Conservation (phyloP, 23 tunicate species). For the Phallusia fumigata region DNA sequence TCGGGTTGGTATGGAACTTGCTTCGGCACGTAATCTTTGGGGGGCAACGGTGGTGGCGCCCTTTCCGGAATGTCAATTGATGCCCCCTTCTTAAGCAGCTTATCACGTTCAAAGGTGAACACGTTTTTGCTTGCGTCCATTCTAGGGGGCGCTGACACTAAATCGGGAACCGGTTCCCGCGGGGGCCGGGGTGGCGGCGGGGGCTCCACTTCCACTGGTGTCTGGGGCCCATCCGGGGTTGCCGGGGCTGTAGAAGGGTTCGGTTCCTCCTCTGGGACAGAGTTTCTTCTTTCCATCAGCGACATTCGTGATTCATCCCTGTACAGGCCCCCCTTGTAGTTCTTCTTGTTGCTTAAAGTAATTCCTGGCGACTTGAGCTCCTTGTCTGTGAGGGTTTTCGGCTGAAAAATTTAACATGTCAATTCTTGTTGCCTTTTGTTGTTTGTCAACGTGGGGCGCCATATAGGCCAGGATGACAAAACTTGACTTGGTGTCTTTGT, state of each 20-base stretch:
- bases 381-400: constrained; percentile 60
- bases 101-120: constrained; percentile 46
- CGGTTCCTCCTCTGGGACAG: constrained; percentile 42
- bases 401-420: no score
- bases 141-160: constrained; percentile 55
- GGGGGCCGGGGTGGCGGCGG: constrained; percentile 82
- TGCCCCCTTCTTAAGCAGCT: constrained; percentile 3
- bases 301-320: constrained; percentile 63
- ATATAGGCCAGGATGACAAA: no score
- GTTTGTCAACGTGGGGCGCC: no score
- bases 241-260: background rate
- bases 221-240: constrained; percentile 35
- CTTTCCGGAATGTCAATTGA: constrained; percentile 20
- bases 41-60: constrained; percentile 67
- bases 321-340: constrained; percentile 15
- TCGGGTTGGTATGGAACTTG: constrained; percentile 24
- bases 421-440: no score
- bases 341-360: constrained; percentile 55
- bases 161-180: constrained; percentile 38
- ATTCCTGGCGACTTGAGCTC: constrained; percentile 88
- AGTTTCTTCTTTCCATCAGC: constrained; percentile 29
- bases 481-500: no score
- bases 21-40: constrained; percentile 38
- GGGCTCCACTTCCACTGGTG: constrained; percentile 59
- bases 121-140: background rate